Conservation (phyloP, 2,113 vertebrate genomes). For the Ornithorhynchus anatinus region DNA sequence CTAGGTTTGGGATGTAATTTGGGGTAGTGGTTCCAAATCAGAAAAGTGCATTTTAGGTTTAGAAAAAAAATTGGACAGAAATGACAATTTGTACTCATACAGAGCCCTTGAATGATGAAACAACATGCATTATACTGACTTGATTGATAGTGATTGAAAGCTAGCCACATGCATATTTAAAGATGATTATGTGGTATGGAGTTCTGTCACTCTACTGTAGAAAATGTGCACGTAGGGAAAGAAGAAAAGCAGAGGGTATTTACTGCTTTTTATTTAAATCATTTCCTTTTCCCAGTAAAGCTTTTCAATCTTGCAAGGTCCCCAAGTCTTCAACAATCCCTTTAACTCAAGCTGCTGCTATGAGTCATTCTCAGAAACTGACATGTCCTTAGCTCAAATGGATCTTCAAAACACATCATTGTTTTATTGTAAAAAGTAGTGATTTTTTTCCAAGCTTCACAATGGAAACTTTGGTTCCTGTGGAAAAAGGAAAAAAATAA, state of each 20-base stretch:
- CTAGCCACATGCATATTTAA: constrained; percentile 1
- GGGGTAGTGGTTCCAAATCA: neutral
- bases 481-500: neutral
- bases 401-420: neutral
- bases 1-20: neutral
- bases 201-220: neutral
- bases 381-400: neutral
- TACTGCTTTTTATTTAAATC: neutral
- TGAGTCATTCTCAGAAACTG: neutral
- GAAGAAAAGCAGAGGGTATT: neutral
- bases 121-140: neutral
- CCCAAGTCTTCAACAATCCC: neutral
- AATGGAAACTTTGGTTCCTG: neutral
- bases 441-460: neutral
- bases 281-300: neutral
- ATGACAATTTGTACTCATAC: constrained; percentile 1
- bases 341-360: neutral
- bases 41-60: neutral
- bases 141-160: constrained; percentile 9
- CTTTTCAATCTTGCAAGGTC: neutral
- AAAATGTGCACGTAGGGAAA: neutral
- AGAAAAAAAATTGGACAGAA: neutral
- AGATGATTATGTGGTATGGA: neutral
- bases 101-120: neutral
- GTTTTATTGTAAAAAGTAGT: neutral